A percentile compares a stretch with the other conserved stretches of the same genome.
These are phyloP conservation scores for Pinna nobilis DNA, from an alignment of 1,140 invertebrate genomes.

Conservation along the genomic window DNA sequence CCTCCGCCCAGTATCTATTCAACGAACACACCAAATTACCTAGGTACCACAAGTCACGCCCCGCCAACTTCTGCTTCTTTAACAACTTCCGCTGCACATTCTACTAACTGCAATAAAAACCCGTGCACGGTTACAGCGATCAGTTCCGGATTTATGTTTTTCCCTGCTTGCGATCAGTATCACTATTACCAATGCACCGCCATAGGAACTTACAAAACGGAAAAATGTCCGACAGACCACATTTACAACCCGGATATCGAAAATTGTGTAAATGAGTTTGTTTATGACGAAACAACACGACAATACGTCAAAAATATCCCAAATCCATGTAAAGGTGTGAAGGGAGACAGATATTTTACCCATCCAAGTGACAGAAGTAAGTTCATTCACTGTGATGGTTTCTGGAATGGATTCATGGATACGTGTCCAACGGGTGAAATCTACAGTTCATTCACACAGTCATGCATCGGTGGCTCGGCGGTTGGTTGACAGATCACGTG, in stretches of 20 bases:
- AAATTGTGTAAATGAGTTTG: slow-evolving; percentile 20
- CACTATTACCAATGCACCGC: slow-evolving; percentile 2
- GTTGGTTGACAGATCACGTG: not conserved
- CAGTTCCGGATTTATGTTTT: not conserved
- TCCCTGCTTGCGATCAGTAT: slow-evolving; percentile 5
- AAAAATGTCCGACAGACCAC: slow-evolving; percentile 11
- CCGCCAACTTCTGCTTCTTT: not conserved
- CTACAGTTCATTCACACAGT: not conserved
- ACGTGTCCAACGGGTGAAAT: slow-evolving; percentile 18
- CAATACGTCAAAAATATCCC: not conserved
- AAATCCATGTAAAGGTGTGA: slow-evolving; percentile 9
- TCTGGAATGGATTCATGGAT: slow-evolving; percentile 26
- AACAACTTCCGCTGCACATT: not conserved
- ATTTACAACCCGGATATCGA: slow-evolving; percentile 17
- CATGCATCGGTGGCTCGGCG: not conserved
- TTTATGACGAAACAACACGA: slow-evolving; percentile 5
- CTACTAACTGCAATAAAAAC: slow-evolving; percentile 9
- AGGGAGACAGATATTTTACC: slow-evolving; percentile 2
- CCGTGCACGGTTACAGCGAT: slow-evolving; percentile 11
- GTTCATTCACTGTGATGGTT: slow-evolving; percentile 23
- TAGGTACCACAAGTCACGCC: not conserved
- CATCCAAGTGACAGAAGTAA: slow-evolving; percentile 4
- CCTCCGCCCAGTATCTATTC: not conserved
- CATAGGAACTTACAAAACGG: not conserved
- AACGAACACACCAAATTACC: not conserved